Percentiles rank a stretch among this genome's conserved stretches.
Evolutionary conservation across 2,888 invertebrate genomes (phyloP).

Genomic region (Megaustenia siamemsis): DNA sequence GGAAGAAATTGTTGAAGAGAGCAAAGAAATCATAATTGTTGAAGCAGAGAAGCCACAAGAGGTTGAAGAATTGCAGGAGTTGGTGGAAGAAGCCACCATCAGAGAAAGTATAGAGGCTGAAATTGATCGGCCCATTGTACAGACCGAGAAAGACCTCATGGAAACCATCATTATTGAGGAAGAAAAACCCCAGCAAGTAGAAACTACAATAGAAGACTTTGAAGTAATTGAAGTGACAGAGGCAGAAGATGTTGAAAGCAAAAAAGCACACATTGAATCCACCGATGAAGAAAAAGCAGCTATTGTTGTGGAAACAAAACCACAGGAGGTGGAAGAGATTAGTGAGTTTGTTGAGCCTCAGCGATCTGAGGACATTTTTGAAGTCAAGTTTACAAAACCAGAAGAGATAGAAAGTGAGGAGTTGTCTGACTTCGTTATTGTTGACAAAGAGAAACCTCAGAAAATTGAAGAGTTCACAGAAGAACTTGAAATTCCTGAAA

Average conservation of each 20-base stretch:
- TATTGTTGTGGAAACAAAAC: slow-evolving; percentile 47
- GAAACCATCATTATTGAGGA: slow-evolving; percentile 52
- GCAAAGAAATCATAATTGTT: slow-evolving; percentile 51
- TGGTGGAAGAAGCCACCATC: slow-evolving; percentile 47
- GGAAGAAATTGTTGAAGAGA: slow-evolving; percentile 58
- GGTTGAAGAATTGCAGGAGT: slow-evolving; percentile 53
- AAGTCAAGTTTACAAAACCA: slow-evolving; percentile 50
- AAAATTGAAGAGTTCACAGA: slow-evolving; percentile 51
- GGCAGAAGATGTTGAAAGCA: slow-evolving; percentile 26
- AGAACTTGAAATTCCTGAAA: slow-evolving; percentile 38
- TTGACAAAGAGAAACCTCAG: slow-evolving; percentile 58
- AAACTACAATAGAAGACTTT: slow-evolving; percentile 53
- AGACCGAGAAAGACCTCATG: slow-evolving; percentile 52
- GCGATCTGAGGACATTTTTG: slow-evolving; percentile 9
- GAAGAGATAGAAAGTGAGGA: slow-evolving; percentile 58
- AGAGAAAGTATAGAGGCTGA: slow-evolving; percentile 57
- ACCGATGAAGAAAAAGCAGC: slow-evolving; percentile 52
- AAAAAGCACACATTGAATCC: slow-evolving; percentile 52
- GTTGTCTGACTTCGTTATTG: slow-evolving; percentile 57
- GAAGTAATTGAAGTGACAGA: slow-evolving; percentile 48
- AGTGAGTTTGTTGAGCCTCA: slow-evolving; percentile 42
- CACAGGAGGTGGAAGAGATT: slow-evolving; percentile 53
- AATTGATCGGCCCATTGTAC: slow-evolving; percentile 54
- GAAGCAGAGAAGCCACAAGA: slow-evolving; percentile 55
- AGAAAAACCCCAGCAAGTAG: slow-evolving; percentile 54